These are phyloP conservation scores for Potamarius usumacintae DNA, from an alignment of 2,113 vertebrate species.

Conservation along the genomic window DNA sequence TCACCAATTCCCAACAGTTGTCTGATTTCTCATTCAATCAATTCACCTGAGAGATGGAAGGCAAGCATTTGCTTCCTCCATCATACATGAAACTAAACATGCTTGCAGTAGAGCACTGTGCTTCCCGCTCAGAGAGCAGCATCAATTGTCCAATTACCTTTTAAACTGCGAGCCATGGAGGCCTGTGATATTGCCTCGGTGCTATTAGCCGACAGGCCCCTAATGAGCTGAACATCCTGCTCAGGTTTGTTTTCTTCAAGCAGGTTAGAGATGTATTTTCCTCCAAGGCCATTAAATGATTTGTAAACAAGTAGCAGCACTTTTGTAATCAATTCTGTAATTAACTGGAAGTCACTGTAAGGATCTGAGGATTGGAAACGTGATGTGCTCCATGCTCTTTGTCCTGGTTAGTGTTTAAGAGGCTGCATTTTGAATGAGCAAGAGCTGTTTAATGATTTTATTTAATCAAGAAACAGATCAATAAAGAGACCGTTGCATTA, in stretches of 20 bases:
- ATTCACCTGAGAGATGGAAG: not conserved
- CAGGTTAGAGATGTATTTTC: not conserved
- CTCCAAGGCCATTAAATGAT: slow-evolving; percentile 13
- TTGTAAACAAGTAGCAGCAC: slow-evolving; percentile 9
- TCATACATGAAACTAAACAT: not conserved
- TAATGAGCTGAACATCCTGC: not conserved
- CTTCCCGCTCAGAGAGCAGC: not conserved
- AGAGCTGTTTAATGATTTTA: not conserved
- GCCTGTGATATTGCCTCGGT: not conserved
- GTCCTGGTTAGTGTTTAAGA: not conserved
- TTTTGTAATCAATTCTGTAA: slow-evolving; percentile 14
- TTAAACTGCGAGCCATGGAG: not conserved
- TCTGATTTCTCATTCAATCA: not conserved
- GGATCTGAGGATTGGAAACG: not conserved
- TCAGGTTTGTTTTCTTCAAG: not conserved
- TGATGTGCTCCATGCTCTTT: not conserved
- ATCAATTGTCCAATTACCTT: not conserved
- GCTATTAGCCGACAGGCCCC: not conserved
- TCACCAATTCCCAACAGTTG: not conserved
- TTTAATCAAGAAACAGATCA: not conserved
- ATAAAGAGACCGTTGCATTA: not conserved
- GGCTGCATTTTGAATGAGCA: not conserved
- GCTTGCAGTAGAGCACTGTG: not conserved
- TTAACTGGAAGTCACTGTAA: not conserved
- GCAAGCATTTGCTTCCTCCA: not conserved